Evolutionary conservation across 2,888 invertebrate genomes (phyloP).

Genomic region (Microchrysa polita): DNA sequence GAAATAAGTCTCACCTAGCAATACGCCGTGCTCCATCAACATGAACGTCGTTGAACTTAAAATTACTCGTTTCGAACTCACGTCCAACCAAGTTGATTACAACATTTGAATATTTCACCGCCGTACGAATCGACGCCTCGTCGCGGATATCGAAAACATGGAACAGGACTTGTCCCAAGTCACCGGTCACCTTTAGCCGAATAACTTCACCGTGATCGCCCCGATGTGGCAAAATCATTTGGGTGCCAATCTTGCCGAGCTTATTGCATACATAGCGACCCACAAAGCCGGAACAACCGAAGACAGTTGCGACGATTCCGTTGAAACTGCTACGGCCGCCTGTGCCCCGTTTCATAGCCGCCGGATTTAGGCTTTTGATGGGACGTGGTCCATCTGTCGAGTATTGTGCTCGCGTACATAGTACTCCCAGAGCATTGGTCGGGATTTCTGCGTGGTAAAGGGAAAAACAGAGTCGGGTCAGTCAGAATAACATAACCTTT

Average conservation of each 20-base stretch:
- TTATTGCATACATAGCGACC: constrained; percentile 89
- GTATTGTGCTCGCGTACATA: constrained; percentile 58
- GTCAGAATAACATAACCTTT: constrained; percentile 38
- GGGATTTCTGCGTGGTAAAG: constrained; percentile 56
- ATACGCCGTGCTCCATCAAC: constrained; percentile 83
- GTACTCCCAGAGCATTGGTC: constrained; percentile 58
- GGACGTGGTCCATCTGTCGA: constrained; percentile 60
- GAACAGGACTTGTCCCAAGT: constrained; percentile 94
- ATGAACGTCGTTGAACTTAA: constrained; percentile 85
- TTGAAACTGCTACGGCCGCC: constrained; percentile 96
- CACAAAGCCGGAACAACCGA: constrained; percentile 90
- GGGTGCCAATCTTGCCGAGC: constrained; percentile 86
- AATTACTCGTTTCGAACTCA: constrained; percentile 93
- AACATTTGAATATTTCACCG: constrained; percentile 94
- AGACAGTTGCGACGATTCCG: constrained; percentile 97
- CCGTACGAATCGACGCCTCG: constrained; percentile 84
- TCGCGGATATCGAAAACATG: constrained; percentile 85
- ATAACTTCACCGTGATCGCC: constrained; percentile 83
- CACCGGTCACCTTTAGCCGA: constrained; percentile 86
- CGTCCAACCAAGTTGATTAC: constrained; percentile 94
- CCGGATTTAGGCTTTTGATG: constrained; percentile 68
- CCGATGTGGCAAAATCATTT: constrained; percentile 92
- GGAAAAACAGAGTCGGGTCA: constrained; percentile 55
- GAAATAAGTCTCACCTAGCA: constrained; percentile 76
- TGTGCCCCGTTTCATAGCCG: constrained; percentile 81